A percentile compares a stretch with the other conserved stretches of the same genome.
phyloP scores from a whole-genome alignment of 2,797 vertebrate species.

The Coccyzus lansbergi region DNA sequence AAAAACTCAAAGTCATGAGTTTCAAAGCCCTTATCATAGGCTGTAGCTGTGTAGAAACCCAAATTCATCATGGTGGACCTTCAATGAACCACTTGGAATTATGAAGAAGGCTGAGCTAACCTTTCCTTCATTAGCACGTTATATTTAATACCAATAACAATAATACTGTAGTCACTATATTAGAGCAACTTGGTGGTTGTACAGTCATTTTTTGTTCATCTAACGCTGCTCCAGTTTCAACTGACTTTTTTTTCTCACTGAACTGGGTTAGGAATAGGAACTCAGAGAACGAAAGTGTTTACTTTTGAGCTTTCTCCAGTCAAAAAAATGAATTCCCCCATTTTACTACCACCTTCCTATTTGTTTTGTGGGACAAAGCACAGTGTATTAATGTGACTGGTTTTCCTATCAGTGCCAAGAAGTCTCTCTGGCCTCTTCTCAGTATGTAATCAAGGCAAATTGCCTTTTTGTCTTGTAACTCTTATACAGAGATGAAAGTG shows the following conservation, averaged over 20 bases:
- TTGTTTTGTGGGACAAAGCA: background rate
- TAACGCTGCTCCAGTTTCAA: background rate
- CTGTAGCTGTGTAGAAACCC: background rate
- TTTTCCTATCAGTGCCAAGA: background rate
- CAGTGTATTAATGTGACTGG: background rate
- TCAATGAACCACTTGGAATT: background rate
- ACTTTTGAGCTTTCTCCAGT: background rate
- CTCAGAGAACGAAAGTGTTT: background rate
- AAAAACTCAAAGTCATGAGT: background rate
- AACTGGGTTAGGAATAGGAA: background rate
- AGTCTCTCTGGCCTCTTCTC: background rate
- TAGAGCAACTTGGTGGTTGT: background rate
- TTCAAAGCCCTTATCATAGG: background rate
- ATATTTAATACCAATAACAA: background rate
- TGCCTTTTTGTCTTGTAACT: conserved; percentile 5
- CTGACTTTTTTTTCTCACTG: background rate
- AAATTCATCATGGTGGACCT: background rate
- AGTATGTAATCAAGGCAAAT: background rate
- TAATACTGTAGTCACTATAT: background rate
- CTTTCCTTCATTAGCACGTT: background rate
- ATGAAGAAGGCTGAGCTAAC: background rate
- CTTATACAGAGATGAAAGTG: conserved; percentile 14
- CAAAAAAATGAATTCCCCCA: background rate
- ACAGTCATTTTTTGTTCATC: background rate
- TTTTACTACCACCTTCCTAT: background rate